Evolutionary conservation across 2,888 invertebrate species (phyloP), one percentile per base, ranked within the genome.

Genomic region (Stomorhina lunata): DNA sequence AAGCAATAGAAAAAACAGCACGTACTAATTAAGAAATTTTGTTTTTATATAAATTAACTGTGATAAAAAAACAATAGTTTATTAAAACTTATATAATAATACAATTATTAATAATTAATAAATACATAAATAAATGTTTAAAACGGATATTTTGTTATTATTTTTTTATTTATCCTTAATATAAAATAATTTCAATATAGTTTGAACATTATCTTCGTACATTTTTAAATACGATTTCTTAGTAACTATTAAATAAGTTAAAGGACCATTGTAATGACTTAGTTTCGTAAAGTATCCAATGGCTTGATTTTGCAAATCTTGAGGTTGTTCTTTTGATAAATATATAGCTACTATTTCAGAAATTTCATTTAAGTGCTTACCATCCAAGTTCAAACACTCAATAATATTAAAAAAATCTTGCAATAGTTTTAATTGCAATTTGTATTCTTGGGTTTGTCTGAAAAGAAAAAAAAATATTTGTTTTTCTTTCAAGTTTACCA

Each of bases 371-470:
- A 91, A 84, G 55, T 89, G 86, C 53, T 87, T 88, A 5, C 89
- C 91, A 20, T 88, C 87, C 12, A 91, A 85, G 55, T 89, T 88
- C 37, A 91, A 84, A 40, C 86, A 86, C 3, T 85, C 84, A 57
- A 91, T 88, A 1, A 91, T 84, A 53, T 86, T 86, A 0, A 87
- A 78, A 69, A 90, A 86, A 37, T 88, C 85, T 25, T 86, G 79
- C 10, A 91, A 82, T 4, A 91, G 72, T 75, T 90, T 90, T 0
- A 88, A 12, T 83, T 91, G 90, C 17, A 91, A 81, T 81, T 90
- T 91, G 73, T 87, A 88, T 82, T 90, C 90, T 84, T 91, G 91
- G 0, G 90, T 91, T 81, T 88, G 86, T 0, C 88, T 88, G 61
- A 22, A 84, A 85, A 17, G 29, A 29, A 37, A 78, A 34, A 57